Conservation (phyloP, 2,113 vertebrate species). For the Toxotes chatareus region DNA sequence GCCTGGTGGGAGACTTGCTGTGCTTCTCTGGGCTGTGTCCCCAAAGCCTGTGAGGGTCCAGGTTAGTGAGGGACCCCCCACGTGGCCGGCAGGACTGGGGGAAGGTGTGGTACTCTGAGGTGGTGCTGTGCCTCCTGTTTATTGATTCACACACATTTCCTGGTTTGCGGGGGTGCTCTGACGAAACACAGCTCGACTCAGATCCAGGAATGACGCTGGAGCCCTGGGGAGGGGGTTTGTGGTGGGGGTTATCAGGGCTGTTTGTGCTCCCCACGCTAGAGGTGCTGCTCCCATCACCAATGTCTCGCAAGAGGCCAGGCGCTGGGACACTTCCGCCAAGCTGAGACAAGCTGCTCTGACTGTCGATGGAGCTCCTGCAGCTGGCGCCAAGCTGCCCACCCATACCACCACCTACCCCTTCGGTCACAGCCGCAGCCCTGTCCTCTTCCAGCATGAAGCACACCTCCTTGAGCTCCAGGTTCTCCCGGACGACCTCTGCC, state of each 20-base stretch:
- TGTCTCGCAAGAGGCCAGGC: constrained; percentile 87
- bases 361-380: constrained; percentile 92
- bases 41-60: constrained; percentile 86
- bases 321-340: constrained; percentile 65
- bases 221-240: constrained; percentile 86
- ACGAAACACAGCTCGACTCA: constrained; percentile 56
- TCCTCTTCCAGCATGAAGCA: constrained; percentile 96
- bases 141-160: constrained; percentile 84
- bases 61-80: constrained; percentile 81
- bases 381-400: constrained; percentile 67
- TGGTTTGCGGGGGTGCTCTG: constrained; percentile 42
- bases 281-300: constrained; percentile 95
- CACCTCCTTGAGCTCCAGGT: constrained; percentile 94
- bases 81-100: constrained; percentile 80
- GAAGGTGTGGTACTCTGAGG: constrained; percentile 89
- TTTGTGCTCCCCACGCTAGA: constrained; percentile 94
- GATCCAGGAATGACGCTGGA: constrained; percentile 78
- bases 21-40: constrained; percentile 90
- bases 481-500: constrained; percentile 93
- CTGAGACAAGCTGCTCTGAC: constrained; percentile 92
- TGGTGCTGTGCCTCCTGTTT: constrained; percentile 88
- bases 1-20: constrained; percentile 84
- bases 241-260: constrained; percentile 91
- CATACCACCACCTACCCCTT: constrained; percentile 49
- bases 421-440: constrained; percentile 62